These are phyloP conservation scores for Patella vulgata DNA, from an alignment of 1,140 invertebrate genomes.

Conservation along the genomic window DNA sequence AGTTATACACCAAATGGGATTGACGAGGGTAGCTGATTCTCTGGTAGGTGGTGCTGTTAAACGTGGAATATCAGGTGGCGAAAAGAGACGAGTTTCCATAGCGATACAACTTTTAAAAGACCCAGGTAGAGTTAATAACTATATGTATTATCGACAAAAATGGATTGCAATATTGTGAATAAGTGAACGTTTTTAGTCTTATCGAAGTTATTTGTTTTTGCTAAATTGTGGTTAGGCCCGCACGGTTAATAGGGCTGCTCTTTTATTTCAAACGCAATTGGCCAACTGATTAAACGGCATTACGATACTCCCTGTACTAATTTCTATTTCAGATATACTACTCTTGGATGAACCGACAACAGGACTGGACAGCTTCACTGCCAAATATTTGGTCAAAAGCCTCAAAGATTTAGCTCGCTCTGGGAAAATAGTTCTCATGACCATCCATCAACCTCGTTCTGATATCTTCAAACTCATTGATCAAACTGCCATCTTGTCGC, in stretches of 20 bases:
- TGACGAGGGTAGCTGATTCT: constrained; percentile 23
- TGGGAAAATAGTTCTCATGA: constrained; percentile 52
- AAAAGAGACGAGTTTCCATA: constrained; percentile 39
- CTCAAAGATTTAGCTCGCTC: constrained; percentile 41
- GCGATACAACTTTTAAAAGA: constrained; percentile 39
- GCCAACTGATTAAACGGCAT: too few species aligned
- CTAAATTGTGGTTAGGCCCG: too few species aligned
- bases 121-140: constrained; percentile 19
- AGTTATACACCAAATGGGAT: constrained; percentile 34
- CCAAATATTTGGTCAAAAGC: constrained; percentile 44
- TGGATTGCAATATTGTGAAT: too few species aligned
- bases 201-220: too few species aligned
- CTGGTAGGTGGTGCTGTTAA: constrained; percentile 35
- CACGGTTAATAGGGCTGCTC: too few species aligned
- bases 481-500: constrained; percentile 37
- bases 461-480: constrained; percentile 54
- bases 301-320: too few species aligned
- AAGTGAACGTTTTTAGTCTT: too few species aligned
- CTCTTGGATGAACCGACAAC: constrained; percentile 57
- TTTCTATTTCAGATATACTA: constrained; percentile 44
- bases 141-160: too few species aligned
- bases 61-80: constrained; percentile 38
- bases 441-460: constrained; percentile 58
- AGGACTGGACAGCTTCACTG: constrained; percentile 55
- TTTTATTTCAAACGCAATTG: too few species aligned